Percentiles rank a stretch among this genome's conserved stretches.
These are phyloP conservation scores for Ptilodon capucinus DNA, from an alignment of 2,888 invertebrate genomes.

Conservation along the genomic window DNA sequence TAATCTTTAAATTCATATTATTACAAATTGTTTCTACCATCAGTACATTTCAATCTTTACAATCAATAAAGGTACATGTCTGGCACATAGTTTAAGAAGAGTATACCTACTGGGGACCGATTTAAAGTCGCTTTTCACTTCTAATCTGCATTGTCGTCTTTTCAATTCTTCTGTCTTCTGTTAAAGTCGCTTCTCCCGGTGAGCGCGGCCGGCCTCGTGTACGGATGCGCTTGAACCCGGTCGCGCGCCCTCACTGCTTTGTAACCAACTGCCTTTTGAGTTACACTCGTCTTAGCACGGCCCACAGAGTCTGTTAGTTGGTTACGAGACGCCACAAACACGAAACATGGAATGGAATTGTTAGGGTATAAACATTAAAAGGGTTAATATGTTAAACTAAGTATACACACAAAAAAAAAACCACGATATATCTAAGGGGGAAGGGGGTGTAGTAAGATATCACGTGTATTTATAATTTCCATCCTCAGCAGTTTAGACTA, in stretches of 20 bases:
- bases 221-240: slow-evolving; percentile 61
- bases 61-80: background rate
- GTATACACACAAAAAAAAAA: too few species aligned
- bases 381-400: too few species aligned
- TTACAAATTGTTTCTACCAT: background rate
- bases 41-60: background rate
- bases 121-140: background rate
- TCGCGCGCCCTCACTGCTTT: slow-evolving; percentile 70
- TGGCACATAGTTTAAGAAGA: background rate
- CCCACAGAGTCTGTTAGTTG: slow-evolving; percentile 54
- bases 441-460: too few species aligned
- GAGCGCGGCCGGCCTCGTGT: slow-evolving; percentile 49
- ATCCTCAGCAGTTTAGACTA: too few species aligned
- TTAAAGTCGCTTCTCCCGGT: slow-evolving; percentile 14
- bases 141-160: background rate
- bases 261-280: slow-evolving; percentile 71
- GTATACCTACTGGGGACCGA: background rate
- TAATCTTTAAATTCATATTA: background rate
- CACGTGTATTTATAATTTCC: too few species aligned
- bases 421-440: too few species aligned
- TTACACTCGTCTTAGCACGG: slow-evolving; percentile 44
- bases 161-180: background rate
- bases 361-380: slow-evolving; percentile 25
- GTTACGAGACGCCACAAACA: slow-evolving; percentile 42
- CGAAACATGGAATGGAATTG: slow-evolving; percentile 39